Evolutionary conservation across 2,888 invertebrate genomes (phyloP), one percentile per base, ranked within the genome.

Genomic region (Listrodromus nycthemerus): DNA sequence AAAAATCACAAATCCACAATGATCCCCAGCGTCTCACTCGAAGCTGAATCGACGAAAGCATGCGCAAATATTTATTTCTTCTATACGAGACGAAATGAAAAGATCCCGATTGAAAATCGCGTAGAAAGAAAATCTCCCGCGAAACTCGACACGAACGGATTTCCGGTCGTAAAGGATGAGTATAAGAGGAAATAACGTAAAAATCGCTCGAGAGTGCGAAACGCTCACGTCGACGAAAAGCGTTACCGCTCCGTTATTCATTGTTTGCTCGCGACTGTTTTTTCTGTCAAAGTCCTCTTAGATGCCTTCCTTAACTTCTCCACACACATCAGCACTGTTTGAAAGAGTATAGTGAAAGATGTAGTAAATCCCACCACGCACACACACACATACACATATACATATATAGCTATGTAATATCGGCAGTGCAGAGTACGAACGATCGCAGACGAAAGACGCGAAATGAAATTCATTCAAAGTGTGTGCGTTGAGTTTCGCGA

Each of bases 361-460:
- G 52, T 19, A 19, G 37, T 37, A 52, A 52, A 55, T 24, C 13
- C 2, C 50, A 30, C 30, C 30, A 5, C 21, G 10, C 27, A n/a
- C 27, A 4, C 19, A 27, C 0, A 19, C n/a, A 69, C 48, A 30
- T 16, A 69, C 19, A 16, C 8, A 50, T 16, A 71, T 13, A 41
- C 16, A 65, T 30, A 78, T n/a, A 67, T 30, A 61, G 45, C 16
- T 63, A 37, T 71, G 58, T 10, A 66, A 63, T 41, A 70, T 73
- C 27, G 45, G 3, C 55, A 27, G 37, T 21, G 24, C 41, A 41
- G n/a, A 61, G 73, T 48, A 27, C 55, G 61, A 71, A 37, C 65
- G 61, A 70, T 76, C 58, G 70, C 75, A 65, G 70, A 69, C 52
- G 45, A 16, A 63, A 77, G 63, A 78, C 67, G 24, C 73, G 8